Conservation (phyloP, 2,113 vertebrate species). For the Chamaea fasciata region DNA sequence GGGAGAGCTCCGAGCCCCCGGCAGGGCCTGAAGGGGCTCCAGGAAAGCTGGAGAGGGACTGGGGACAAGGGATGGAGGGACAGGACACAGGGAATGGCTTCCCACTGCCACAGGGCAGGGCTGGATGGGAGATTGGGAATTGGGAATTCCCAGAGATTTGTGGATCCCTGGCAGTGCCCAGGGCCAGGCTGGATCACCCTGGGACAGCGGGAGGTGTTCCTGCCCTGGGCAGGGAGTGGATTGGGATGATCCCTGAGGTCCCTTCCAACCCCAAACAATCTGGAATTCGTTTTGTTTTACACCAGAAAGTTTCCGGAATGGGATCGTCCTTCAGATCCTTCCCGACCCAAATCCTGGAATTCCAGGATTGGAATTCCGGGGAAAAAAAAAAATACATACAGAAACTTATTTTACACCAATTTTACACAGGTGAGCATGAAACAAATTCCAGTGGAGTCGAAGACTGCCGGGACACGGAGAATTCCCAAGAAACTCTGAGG, state of each 20-base stretch:
- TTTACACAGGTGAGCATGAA: no score
- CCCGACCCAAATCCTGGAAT: not conserved
- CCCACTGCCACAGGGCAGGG: not conserved
- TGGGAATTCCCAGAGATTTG: no score
- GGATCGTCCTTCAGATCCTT: not conserved
- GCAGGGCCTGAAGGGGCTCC: not conserved
- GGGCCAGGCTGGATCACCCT: accelerated
- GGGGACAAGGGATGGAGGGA: not conserved
- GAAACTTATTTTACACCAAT: no score
- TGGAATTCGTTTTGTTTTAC: no score
- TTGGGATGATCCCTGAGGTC: no score
- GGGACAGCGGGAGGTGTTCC: not conserved
- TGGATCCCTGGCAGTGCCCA: not conserved
- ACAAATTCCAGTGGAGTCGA: no score
- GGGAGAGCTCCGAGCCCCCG: not conserved
- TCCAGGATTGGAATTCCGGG: no score
- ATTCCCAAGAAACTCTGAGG: no score
- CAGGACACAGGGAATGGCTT: not conserved
- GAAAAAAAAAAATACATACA: no score
- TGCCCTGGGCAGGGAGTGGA: not conserved
- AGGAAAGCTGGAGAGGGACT: not conserved
- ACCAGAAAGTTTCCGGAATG: no score
- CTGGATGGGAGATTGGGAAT: not conserved
- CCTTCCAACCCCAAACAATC: no score
- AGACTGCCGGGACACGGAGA: no score